A percentile compares a stretch with the other conserved stretches of the same genome.
phyloP scores from a whole-genome alignment of 2,113 vertebrate species.

The Podarcis cretensis region DNA sequence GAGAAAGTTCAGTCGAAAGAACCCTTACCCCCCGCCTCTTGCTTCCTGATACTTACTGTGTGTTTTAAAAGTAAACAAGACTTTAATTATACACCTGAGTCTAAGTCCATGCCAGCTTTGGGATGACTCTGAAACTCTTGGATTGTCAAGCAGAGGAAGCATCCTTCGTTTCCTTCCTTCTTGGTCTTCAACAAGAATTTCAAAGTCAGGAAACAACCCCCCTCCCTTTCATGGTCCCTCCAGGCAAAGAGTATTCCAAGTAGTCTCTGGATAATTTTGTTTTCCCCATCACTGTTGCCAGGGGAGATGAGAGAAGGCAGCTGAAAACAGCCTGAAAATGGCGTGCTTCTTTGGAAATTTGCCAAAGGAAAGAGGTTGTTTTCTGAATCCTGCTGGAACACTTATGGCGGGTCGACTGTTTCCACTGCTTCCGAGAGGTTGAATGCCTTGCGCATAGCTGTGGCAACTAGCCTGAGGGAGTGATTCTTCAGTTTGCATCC shows the following conservation, averaged over 20 bases:
- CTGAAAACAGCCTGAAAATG: background rate
- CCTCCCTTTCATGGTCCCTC: background rate
- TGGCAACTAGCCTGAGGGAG: background rate
- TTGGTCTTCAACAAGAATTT: background rate
- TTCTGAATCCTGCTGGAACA: constrained; percentile 10
- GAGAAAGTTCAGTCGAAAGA: background rate
- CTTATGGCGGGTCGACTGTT: background rate
- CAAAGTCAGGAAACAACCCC: background rate
- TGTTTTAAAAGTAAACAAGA: background rate
- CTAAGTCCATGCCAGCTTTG: background rate
- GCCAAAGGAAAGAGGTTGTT: background rate
- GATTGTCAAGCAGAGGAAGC: background rate
- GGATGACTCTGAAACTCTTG: background rate
- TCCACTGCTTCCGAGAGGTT: background rate
- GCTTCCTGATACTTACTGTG: background rate
- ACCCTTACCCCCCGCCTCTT: background rate
- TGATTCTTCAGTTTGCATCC: background rate
- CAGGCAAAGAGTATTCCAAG: background rate
- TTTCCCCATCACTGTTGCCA: fast-evolving
- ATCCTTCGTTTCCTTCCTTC: constrained; percentile 4
- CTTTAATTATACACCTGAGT: background rate
- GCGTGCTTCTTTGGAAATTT: constrained; percentile 6
- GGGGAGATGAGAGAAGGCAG: background rate
- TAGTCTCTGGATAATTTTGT: background rate
- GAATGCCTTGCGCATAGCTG: background rate